A percentile compares a stretch with the other conserved stretches of the same genome.
Evolutionary conservation across 2,797 vertebrate genomes (phyloP).

Genomic region (Dendrocincla fuliginosa): DNA sequence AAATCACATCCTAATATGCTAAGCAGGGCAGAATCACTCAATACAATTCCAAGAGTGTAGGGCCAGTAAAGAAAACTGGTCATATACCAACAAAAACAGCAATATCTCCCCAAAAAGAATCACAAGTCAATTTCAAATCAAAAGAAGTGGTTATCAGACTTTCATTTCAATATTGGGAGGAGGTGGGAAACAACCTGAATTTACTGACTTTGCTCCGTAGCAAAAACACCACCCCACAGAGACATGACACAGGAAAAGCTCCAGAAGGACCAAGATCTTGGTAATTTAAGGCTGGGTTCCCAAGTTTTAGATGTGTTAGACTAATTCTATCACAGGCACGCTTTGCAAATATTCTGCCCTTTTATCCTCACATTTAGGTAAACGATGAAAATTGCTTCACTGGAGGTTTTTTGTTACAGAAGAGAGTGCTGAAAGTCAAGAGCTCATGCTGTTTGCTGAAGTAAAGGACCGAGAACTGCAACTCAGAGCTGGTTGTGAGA

Average conservation of each 20-base stretch:
- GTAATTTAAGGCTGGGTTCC: neutral
- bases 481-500: constrained; percentile 19
- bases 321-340: neutral
- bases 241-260: neutral
- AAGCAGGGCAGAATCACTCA: neutral
- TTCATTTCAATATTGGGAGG: neutral
- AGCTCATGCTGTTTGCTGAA: neutral
- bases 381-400: neutral
- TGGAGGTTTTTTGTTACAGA: neutral
- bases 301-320: neutral
- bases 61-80: neutral
- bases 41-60: accelerated
- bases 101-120: accelerated
- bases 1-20: accelerated
- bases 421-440: neutral
- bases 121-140: neutral
- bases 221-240: accelerated
- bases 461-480: neutral
- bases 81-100: neutral
- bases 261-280: neutral
- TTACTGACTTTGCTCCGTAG: neutral
- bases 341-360: too few species aligned
- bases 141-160: neutral
- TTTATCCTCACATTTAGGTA: neutral
- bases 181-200: accelerated